Conservation (phyloP, 2,113 vertebrate species). For the Morone chrysops region DNA sequence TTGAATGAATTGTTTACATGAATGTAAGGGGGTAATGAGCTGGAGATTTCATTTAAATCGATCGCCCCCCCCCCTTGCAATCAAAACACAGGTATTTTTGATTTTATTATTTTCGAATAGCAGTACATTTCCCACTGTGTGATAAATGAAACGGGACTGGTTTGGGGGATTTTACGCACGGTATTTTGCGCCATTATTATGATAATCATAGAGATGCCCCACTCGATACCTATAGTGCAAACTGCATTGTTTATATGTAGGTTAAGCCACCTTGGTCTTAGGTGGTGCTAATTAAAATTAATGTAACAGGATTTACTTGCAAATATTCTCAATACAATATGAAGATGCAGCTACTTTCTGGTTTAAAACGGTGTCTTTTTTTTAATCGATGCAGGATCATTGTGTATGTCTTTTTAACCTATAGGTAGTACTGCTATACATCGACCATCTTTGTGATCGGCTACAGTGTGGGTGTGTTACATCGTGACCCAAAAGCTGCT, state of each 20-base stretch:
- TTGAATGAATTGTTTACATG: background rate
- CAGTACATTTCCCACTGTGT: background rate
- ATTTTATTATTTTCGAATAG: background rate
- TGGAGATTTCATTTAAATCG: background rate
- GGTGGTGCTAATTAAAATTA: slow-evolving; percentile 36
- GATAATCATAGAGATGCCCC: background rate
- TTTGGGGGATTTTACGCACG: slow-evolving; percentile 41
- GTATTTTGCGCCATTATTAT: slow-evolving; percentile 19
- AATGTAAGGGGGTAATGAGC: background rate
- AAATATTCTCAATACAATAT: background rate
- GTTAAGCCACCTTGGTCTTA: slow-evolving; percentile 44
- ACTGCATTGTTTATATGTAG: slow-evolving; percentile 66
- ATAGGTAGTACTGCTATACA: slow-evolving; percentile 34
- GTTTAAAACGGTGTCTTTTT: background rate
- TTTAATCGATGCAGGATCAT: background rate
- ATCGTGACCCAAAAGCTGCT: slow-evolving; percentile 36
- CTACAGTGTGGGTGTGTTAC: slow-evolving; percentile 58
- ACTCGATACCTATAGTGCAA: slow-evolving; percentile 8
- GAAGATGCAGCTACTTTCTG: background rate
- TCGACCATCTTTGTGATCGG: slow-evolving; percentile 64
- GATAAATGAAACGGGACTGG: background rate
- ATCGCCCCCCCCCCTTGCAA: background rate
- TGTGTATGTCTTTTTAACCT: slow-evolving; percentile 7
- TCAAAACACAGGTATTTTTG: background rate
- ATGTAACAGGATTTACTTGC: slow-evolving; percentile 24